Evolutionary conservation across 2,888 invertebrate species (phyloP), one percentile per base, ranked within the genome.

Genomic region (Ferrisia virgata): DNA sequence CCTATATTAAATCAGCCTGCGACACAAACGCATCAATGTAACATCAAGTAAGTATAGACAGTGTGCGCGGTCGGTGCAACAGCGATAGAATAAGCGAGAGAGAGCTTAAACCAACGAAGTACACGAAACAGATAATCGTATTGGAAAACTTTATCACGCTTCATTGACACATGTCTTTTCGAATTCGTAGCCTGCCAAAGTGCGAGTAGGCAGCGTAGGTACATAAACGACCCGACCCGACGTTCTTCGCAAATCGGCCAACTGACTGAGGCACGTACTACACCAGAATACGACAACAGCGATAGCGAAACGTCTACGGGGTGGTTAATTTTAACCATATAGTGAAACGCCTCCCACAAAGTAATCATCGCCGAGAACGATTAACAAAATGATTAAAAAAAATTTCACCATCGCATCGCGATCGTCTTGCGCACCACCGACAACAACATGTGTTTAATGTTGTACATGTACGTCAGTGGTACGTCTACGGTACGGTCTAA

Each of bases 261-360:
- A 53, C 15, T 18, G n/a, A 9, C 8, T 22, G 22, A 53, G 2
- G 22, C 53, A 53, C 22, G 53, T 22, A 53, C 18, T n/a, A 47
- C 3, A 5, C 9, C 22, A 53, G 9, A n/a, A n/a, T n/a, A n/a
- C n/a, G n/a, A n/a, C n/a, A n/a, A n/a, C n/a, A n/a, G n/a, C n/a
- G n/a, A n/a, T n/a, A n/a, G n/a, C n/a, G n/a, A n/a, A n/a, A n/a
- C n/a, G n/a, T n/a, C 22, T 22, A 1, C 8, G 53, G 5, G 9
- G 53, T 15, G 64, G 64, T 64, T 64, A 64, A 64, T 64, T 64
- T 64, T 64, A 64, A 64, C 64, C n/a, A n/a, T n/a, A n/a, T 64
- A 28, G 28, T 28, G 28, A 64, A 64, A 64, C 64, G 31, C 64
- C 64, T 64, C 64, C 64, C 64, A 64, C 64, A 64, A 22, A 53